Evolutionary conservation across 2,797 vertebrate genomes (phyloP).

Genomic region (Scyliorhinus canicula): DNA sequence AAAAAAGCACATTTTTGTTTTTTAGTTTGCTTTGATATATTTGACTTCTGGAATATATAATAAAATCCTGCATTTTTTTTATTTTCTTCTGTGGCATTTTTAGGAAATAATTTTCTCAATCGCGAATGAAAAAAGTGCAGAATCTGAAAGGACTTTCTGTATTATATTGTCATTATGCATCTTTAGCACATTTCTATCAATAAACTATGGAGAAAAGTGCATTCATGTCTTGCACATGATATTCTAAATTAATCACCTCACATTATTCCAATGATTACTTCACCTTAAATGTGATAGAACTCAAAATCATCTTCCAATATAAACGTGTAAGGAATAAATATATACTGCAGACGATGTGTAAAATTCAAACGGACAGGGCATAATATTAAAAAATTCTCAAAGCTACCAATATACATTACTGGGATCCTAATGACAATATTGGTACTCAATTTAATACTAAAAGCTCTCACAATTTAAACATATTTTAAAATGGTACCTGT

Average conservation of each 20-base stretch:
- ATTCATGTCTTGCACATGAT: not conserved
- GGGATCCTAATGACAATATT: not conserved
- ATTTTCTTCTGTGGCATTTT: not conserved
- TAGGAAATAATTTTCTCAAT: not conserved
- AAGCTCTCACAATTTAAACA: not conserved
- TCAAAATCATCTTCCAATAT: not conserved
- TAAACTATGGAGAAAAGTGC: not conserved
- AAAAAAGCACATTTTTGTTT: not conserved
- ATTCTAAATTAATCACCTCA: not conserved
- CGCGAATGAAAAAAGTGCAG: not conserved
- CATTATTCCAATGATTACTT: not conserved
- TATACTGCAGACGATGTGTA: not conserved
- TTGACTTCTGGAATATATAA: not conserved
- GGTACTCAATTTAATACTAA: not conserved
- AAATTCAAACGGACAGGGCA: not conserved
- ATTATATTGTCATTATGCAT: not conserved
- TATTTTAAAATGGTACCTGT: slow-evolving; percentile 66
- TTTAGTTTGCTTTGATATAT: not conserved
- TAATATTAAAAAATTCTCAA: not conserved
- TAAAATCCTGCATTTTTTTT: not conserved
- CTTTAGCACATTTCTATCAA: not conserved
- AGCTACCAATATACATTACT: not conserved
- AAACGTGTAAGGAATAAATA: not conserved
- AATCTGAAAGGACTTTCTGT: not conserved
- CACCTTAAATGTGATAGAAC: not conserved